A percentile compares a stretch with the other conserved stretches of the same genome.
phyloP scores from a whole-genome alignment of 2,113 vertebrate species.

The Haliaeetus leucogaster region DNA sequence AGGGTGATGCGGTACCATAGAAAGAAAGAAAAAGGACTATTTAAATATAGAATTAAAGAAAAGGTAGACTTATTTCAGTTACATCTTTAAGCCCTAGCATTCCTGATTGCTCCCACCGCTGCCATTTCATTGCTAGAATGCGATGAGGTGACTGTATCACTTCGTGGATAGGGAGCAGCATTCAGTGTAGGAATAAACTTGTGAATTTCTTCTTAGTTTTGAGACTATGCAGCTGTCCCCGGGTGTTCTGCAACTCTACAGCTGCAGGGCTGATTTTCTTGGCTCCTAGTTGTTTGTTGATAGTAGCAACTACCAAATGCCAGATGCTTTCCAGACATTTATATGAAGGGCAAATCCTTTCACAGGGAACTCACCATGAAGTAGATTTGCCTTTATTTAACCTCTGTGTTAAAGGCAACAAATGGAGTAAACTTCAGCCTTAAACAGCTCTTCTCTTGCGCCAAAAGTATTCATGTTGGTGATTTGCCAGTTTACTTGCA shows the following conservation, averaged over 20 bases:
- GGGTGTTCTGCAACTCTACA: neutral
- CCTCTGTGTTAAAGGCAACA: neutral
- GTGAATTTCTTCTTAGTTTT: neutral
- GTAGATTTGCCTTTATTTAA: neutral
- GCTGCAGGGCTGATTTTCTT: neutral
- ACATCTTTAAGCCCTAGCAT: neutral
- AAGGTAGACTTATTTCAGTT: neutral
- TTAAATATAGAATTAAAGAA: neutral
- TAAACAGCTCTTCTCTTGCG: neutral
- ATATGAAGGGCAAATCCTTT: neutral
- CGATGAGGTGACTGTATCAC: neutral
- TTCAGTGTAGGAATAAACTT: neutral
- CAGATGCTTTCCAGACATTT: neutral
- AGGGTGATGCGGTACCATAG: neutral
- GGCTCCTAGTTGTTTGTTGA: neutral
- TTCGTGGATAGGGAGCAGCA: neutral
- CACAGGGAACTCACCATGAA: neutral
- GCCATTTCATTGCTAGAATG: neutral
- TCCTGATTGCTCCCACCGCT: neutral
- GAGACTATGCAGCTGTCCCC: neutral
- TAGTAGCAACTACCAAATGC: neutral
- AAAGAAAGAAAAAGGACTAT: neutral
- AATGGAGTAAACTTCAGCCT: neutral
- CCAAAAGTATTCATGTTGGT: accelerated
- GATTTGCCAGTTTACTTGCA: neutral